phyloP scores from a whole-genome alignment of 2,888 invertebrate species.

The Diarsia mendica region DNA sequence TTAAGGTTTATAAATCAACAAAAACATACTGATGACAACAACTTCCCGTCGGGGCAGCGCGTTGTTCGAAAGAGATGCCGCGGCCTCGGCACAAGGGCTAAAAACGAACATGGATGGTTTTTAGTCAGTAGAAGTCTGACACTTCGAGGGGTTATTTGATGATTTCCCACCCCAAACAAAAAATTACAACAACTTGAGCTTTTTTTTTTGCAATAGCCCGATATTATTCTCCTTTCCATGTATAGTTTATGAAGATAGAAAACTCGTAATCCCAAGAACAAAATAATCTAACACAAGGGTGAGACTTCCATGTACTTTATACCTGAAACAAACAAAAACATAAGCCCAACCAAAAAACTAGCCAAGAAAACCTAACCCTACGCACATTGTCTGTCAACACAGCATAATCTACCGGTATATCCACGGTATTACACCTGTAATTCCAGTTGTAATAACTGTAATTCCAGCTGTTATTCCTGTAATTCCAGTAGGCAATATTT shows the following conservation, averaged over 20 bases:
- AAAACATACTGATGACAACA: too few species aligned
- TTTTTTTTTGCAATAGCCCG: neutral
- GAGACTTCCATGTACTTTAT: neutral
- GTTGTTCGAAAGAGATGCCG: too few species aligned
- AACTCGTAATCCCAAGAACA: neutral
- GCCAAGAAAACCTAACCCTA: conserved; percentile 46
- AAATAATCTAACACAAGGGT: neutral
- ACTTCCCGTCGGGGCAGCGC: too few species aligned
- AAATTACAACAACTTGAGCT: too few species aligned
- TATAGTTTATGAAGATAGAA: neutral
- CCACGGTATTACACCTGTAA: conserved; percentile 59
- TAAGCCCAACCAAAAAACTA: conserved; percentile 1
- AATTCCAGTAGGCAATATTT: conserved; percentile 77
- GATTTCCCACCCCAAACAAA: too few species aligned
- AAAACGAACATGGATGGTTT: too few species aligned
- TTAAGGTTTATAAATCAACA: neutral
- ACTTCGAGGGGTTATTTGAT: too few species aligned
- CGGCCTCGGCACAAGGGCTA: too few species aligned
- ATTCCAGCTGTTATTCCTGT: conserved; percentile 72
- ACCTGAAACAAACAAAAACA: neutral
- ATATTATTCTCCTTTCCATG: neutral
- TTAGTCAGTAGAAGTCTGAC: too few species aligned
- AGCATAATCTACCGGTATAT: conserved; percentile 65
- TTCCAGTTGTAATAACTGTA: conserved; percentile 70
- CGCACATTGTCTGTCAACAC: conserved; percentile 69